Evolutionary conservation across 2,113 vertebrate genomes (phyloP).

Genomic region (Esox niger): DNA sequence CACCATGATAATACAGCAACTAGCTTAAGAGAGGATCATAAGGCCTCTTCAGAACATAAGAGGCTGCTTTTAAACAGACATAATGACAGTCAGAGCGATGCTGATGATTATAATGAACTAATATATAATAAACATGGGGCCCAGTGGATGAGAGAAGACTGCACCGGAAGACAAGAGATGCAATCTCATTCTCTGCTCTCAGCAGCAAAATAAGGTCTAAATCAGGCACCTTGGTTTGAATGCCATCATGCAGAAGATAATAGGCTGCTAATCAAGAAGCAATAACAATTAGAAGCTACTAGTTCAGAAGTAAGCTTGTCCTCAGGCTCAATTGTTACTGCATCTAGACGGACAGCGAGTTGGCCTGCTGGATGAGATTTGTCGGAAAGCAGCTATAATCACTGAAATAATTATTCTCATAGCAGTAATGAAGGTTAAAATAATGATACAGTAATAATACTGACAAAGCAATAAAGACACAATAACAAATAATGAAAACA

Average conservation of each 20-base stretch:
- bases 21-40: conserved; percentile 33
- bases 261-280: conserved; percentile 1
- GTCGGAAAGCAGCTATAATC: too few species aligned
- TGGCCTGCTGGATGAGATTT: too few species aligned
- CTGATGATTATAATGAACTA: conserved; percentile 22
- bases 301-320: too few species aligned
- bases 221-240: conserved; percentile 53
- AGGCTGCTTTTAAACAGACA: conserved; percentile 22
- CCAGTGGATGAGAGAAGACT: conserved; percentile 5
- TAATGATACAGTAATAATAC: conserved; percentile 52
- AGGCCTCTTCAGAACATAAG: conserved; percentile 38
- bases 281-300: conserved; percentile 64
- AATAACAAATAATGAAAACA: not conserved
- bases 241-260: conserved; percentile 50
- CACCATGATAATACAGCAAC: conserved; percentile 39
- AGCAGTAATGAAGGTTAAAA: conserved; percentile 14
- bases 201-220: conserved; percentile 66
- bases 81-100: conserved; percentile 6
- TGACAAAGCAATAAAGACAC: conserved; percentile 48
- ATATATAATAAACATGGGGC: conserved; percentile 9
- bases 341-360: too few species aligned
- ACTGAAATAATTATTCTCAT: too few species aligned
- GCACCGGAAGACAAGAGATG: conserved; percentile 6
- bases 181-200: conserved; percentile 2
- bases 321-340: too few species aligned